Base-by-base conservation (phyloP, 2,888 invertebrate genomes). In the Helicoverpa assulta region DNA sequence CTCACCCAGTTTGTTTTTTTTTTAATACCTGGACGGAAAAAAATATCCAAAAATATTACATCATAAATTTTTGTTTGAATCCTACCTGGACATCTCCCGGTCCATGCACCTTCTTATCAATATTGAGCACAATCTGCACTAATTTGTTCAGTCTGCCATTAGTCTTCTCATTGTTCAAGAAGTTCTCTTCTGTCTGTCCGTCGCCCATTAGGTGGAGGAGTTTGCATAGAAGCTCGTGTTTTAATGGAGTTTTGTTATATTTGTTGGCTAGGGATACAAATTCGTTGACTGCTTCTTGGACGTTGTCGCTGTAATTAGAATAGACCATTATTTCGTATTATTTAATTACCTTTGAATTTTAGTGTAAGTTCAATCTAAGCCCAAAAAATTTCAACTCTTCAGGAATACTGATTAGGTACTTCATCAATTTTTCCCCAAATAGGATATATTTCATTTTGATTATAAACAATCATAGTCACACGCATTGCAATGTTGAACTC, bases 221-320 rank as follows among this genome's bases (percentile, higher is more conserved):
- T 55, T 86, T 89, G 67, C 92, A 92, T 5, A 97, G 84, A 0
- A 98, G 76, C 88, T 97, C 97, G 77, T 97, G 96, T 83, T 97
- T 97, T 12, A 97, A 86, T 0, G 97, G 97, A 0, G 97, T 97
- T 78, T 96, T 96, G 62, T 94, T 96, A 85, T 97, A 96, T 54
- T 94, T 93, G 1, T 91, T 85, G 0, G 96, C 94, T 62, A 96
- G 87, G 0, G 91, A 85, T 19, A 89, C 86, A 82, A 96, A 97
- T 69, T 96, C 96, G n/a, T 93, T 85, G 0, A 97, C 96, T 0
- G 97, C 97, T 29, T 90, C 92, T 72, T 91, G 85, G 26, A 96
- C 72, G 70, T 96, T 92, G 40, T 92, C 90, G 51, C 96, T 96
- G 84, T 16, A 29, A 61, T 12, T 43, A 47, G 5, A 55, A 8